These are phyloP conservation scores for Cyanoramphus novaezelandiae DNA, from an alignment of 2,113 vertebrate genomes.

Conservation along the genomic window DNA sequence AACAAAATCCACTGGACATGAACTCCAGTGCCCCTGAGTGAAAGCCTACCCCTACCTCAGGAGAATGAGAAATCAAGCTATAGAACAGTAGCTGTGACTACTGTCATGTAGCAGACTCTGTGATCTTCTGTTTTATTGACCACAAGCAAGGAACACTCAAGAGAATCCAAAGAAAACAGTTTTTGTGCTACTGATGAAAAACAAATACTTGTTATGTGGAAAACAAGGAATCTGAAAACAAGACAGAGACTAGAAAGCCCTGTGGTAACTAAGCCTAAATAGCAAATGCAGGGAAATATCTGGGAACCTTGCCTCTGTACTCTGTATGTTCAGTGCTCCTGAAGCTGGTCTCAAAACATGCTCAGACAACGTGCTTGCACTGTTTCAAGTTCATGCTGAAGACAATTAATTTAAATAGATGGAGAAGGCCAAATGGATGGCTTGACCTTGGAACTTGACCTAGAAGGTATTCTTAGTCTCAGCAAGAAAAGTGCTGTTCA, in stretches of 20 bases:
- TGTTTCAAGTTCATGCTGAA: background rate
- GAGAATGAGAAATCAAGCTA: background rate
- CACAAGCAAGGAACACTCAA: background rate
- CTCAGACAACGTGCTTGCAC: background rate
- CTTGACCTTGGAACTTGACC: constrained; percentile 25
- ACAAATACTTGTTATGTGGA: background rate
- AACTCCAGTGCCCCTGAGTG: background rate
- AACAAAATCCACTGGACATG: background rate
- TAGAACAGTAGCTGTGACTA: background rate
- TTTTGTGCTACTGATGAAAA: background rate
- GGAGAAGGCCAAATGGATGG: background rate
- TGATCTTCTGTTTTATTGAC: background rate
- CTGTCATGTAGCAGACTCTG: background rate
- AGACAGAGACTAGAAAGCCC: background rate
- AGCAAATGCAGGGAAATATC: background rate
- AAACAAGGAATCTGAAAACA: background rate
- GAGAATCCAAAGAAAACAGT: background rate
- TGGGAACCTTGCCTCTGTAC: background rate
- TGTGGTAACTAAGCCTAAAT: background rate
- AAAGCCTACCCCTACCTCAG: background rate
- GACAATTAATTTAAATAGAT: background rate
- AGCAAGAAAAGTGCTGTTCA: background rate
- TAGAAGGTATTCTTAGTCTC: background rate
- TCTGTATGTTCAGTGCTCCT: background rate
- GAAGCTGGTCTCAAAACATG: background rate